A percentile compares a stretch with the other conserved stretches of the same genome.
These are phyloP conservation scores for Laspeyria flexula DNA, from an alignment of 2,888 invertebrate species.

Conservation along the genomic window DNA sequence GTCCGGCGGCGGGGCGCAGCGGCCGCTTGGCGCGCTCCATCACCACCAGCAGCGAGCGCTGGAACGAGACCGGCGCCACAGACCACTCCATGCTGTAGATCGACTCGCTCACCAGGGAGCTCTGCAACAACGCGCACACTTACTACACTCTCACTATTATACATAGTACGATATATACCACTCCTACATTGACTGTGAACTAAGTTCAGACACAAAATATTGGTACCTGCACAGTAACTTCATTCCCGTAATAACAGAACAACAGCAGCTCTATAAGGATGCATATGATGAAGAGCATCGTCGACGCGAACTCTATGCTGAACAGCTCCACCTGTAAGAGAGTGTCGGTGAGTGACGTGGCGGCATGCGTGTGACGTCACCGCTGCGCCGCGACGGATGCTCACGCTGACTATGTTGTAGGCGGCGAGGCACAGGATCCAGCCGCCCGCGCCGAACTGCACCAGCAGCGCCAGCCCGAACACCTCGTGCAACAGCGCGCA, in stretches of 20 bases:
- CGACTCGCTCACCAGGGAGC: constrained; percentile 68
- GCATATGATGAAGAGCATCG: constrained; percentile 76
- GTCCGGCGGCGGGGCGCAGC: constrained; percentile 77
- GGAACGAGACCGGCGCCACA: constrained; percentile 48
- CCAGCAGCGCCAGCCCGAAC: constrained; percentile 59
- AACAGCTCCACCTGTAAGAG: constrained; percentile 56
- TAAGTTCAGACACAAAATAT: no score
- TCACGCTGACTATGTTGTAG: constrained; percentile 64
- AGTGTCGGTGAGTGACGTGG: no score
- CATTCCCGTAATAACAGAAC: constrained; percentile 84
- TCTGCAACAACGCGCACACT: constrained; percentile 66
- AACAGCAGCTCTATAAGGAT: constrained; percentile 80
- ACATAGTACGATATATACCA: no score
- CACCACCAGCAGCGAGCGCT: constrained; percentile 69
- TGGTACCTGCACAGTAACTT: constrained; percentile 79
- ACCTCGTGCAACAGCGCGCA: constrained; percentile 54
- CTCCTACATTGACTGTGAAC: no score
- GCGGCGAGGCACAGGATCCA: constrained; percentile 74
- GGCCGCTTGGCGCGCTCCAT: constrained; percentile 78
- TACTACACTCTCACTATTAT: background rate
- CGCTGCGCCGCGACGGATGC: constrained; percentile 29
- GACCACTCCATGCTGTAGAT: constrained; percentile 71
- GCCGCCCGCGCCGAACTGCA: constrained; percentile 67
- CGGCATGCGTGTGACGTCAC: no score
- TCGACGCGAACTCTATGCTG: constrained; percentile 74